phyloP scores from a whole-genome alignment of 2,797 vertebrate species.

The Acanthopagrus latus region DNA sequence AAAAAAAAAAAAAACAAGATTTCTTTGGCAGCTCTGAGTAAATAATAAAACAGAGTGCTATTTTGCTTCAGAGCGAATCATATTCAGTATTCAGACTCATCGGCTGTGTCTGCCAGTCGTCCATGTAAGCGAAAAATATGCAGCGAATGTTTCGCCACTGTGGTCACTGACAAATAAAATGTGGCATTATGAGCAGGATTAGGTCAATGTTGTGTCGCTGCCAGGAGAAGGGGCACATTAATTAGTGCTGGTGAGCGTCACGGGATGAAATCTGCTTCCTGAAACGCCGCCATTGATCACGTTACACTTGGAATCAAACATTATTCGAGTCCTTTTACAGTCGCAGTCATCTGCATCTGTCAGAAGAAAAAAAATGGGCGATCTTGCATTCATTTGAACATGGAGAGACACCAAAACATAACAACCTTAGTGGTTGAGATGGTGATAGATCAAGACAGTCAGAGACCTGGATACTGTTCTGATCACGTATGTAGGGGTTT shows the following conservation, averaged over 20 bases:
- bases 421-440: background rate
- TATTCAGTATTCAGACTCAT: constrained; percentile 33
- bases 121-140: constrained; percentile 18
- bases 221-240: constrained; percentile 63
- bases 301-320: constrained; percentile 15
- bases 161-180: constrained; percentile 46
- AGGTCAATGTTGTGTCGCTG: constrained; percentile 30
- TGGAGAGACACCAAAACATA: background rate
- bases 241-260: constrained; percentile 56
- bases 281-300: constrained; percentile 41
- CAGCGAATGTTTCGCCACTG: constrained; percentile 36
- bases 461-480: no score
- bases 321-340: constrained; percentile 11
- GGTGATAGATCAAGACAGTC: no score
- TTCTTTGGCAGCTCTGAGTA: constrained; percentile 36
- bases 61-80: constrained; percentile 41
- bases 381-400: background rate
- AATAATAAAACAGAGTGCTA: constrained; percentile 37
- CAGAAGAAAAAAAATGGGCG: constrained; percentile 11
- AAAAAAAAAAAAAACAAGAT: constrained; percentile 19
- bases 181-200: constrained; percentile 22
- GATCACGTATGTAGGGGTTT: no score
- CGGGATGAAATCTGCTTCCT: constrained; percentile 36
- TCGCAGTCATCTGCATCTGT: constrained; percentile 5
- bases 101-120: constrained; percentile 25